A percentile compares a stretch with the other conserved stretches of the same genome.
Evolutionary conservation across 2,888 invertebrate genomes (phyloP).

Genomic region (Cheilosia vulpina): DNA sequence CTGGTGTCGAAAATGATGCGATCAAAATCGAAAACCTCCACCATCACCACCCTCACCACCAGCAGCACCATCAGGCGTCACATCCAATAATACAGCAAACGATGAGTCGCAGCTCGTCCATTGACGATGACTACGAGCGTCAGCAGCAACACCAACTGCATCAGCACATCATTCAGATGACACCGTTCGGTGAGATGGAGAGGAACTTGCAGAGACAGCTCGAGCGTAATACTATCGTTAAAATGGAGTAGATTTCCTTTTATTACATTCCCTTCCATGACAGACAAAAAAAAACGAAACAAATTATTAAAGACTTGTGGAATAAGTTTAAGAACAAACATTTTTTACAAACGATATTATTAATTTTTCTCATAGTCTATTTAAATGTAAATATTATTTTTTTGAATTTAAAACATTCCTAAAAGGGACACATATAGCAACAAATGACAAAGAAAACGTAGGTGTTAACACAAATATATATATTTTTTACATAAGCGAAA

Average conservation of each 20-base stretch:
- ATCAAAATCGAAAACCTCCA: conserved; percentile 77
- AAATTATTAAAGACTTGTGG: conserved; percentile 16
- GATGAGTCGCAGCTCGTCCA: conserved; percentile 81
- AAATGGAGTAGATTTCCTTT: conserved; percentile 79
- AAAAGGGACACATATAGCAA: conserved; percentile 58
- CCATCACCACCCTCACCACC: conserved; percentile 78
- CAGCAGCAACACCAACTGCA: conserved; percentile 72
- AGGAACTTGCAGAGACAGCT: conserved; percentile 80
- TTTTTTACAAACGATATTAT: conserved; percentile 31
- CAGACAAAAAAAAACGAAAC: neutral
- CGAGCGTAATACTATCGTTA: conserved; percentile 82
- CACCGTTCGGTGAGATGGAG: conserved; percentile 79
- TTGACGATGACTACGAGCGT: conserved; percentile 81
- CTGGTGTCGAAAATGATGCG: conserved; percentile 73
- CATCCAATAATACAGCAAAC: conserved; percentile 62
- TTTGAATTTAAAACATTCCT: conserved; percentile 47
- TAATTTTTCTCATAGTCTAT: conserved; percentile 34
- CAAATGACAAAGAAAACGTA: conserved; percentile 64
- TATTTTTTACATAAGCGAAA: conserved; percentile 5
- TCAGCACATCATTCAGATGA: conserved; percentile 78
- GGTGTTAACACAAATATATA: neutral
- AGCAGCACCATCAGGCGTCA: conserved; percentile 74
- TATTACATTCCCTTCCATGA: conserved; percentile 3
- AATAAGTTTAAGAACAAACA: conserved; percentile 34
- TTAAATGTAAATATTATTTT: conserved; percentile 47